Percentiles rank a stretch among this genome's conserved stretches.
phyloP scores from a whole-genome alignment of 2,797 vertebrate genomes.

The Anniella stebbinsi region DNA sequence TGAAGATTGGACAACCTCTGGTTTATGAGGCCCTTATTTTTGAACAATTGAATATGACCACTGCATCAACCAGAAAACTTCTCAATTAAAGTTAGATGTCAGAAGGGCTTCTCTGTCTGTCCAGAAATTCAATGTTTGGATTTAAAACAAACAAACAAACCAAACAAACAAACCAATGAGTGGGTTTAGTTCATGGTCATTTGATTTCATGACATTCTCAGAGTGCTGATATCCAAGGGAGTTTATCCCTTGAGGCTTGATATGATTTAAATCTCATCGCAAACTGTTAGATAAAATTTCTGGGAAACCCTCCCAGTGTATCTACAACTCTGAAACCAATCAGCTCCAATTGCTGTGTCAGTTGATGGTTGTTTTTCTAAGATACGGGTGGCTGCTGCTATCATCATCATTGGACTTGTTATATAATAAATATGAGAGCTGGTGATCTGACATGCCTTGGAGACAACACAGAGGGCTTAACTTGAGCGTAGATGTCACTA shows the following conservation, averaged over 20 bases:
- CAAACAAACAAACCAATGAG: no score
- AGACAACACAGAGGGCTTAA: conserved; percentile 6
- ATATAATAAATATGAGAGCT: neutral
- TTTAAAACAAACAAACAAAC: neutral
- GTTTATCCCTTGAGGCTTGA: neutral
- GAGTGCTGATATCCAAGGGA: neutral
- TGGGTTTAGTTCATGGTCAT: neutral
- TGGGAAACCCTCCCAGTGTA: conserved; percentile 6
- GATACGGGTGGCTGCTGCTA: conserved; percentile 2
- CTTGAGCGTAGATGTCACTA: neutral
- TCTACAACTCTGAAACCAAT: neutral
- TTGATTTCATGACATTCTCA: neutral
- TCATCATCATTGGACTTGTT: neutral
- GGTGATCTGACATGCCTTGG: conserved; percentile 12
- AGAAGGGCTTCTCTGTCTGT: neutral
- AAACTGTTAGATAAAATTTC: neutral
- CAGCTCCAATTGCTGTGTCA: neutral
- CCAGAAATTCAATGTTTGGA: neutral
- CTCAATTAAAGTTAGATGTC: neutral
- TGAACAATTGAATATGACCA: neutral
- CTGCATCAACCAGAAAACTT: neutral
- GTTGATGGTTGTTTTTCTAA: neutral
- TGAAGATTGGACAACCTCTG: neutral
- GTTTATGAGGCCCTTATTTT: neutral
- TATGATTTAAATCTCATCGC: neutral